These are phyloP conservation scores for Trinectes maculatus DNA, from an alignment of 2,113 vertebrate genomes.

Conservation along the genomic window DNA sequence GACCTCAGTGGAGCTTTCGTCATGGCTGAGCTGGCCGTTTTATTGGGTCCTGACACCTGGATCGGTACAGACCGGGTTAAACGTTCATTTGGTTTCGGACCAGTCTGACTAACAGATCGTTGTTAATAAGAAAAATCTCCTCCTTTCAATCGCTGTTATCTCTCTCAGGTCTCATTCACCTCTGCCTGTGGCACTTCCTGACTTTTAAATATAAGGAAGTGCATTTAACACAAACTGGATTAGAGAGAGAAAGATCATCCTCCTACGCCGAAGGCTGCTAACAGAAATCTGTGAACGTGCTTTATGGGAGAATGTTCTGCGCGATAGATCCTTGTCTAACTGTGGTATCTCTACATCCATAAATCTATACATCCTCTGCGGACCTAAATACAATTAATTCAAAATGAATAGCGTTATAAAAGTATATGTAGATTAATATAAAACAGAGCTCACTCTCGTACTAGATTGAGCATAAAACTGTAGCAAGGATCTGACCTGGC, in stretches of 20 bases:
- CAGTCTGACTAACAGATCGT: conserved; percentile 25
- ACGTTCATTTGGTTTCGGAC: conserved; percentile 24
- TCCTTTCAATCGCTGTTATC: conserved; percentile 19
- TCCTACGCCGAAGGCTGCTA: not conserved
- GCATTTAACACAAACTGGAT: not conserved
- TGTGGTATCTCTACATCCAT: too few species aligned
- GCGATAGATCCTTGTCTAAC: not conserved
- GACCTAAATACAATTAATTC: too few species aligned
- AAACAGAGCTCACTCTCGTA: not conserved
- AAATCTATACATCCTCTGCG: too few species aligned
- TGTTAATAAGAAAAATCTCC: conserved; percentile 39
- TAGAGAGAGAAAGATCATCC: conserved; percentile 7
- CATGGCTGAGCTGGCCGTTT: conserved; percentile 28
- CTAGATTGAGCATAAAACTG: conserved; percentile 6
- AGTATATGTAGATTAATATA: not conserved
- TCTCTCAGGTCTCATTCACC: conserved; percentile 8
- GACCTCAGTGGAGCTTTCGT: conserved; percentile 11
- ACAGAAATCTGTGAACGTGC: not conserved
- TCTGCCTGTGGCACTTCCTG: conserved; percentile 13
- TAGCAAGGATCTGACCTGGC: not conserved
- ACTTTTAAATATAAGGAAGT: conserved; percentile 19
- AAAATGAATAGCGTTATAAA: not conserved
- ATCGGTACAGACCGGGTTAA: conserved; percentile 25
- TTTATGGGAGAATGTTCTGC: not conserved
- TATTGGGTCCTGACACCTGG: conserved; percentile 33